Evolutionary conservation across 2,113 vertebrate species (phyloP), one percentile per base, ranked within the genome.

Genomic region (Salvelinus alpinus): DNA sequence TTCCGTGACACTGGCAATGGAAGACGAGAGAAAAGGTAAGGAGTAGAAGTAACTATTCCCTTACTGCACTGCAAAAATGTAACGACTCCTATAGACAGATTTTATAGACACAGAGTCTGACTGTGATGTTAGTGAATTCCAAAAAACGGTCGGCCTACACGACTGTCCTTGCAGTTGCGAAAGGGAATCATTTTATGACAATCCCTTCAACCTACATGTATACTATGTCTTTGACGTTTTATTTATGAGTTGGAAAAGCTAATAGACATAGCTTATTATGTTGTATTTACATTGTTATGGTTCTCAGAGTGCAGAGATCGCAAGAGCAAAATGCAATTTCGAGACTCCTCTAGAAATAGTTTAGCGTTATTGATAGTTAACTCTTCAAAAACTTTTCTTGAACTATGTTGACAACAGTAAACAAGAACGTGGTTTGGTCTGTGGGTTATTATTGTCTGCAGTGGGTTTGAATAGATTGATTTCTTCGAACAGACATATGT

Each of bases 1-100:
- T 99, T 99, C 88, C 95, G 98, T 78, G 97, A 99, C 93, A 99
- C 98, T 1, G 98, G 98, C 31, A 99, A 99, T 91, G 98, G 98
- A 67, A 94, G 97, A 82, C 91, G 98, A 81, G 98, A 99, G 82
- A 99, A 99, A 89, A 95, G 98, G 98, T 99, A 91, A 95, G 92
- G 81, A 4, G n/a, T 16, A 25, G 3, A 16, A 34, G 5, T 24
- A 54, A 54, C 24, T 51, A 70, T 48, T 70, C 22, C 51, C 12
- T 70, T 51, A 67, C 62, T 51, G 64, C 24, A 31, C 44, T 47
- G 65, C 34, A 64, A 27, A 48, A 47, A 9, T 20, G 34, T 73
- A 13, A 73, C 31, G 64, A 75, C 27, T 18, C 47, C 12, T 68
- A 11, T 66, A 54, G 6, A 20, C 13, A 5, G 20, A 24, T 74